Evolutionary conservation across 1,140 invertebrate genomes (phyloP).

Genomic region (Micrasema minimum): DNA sequence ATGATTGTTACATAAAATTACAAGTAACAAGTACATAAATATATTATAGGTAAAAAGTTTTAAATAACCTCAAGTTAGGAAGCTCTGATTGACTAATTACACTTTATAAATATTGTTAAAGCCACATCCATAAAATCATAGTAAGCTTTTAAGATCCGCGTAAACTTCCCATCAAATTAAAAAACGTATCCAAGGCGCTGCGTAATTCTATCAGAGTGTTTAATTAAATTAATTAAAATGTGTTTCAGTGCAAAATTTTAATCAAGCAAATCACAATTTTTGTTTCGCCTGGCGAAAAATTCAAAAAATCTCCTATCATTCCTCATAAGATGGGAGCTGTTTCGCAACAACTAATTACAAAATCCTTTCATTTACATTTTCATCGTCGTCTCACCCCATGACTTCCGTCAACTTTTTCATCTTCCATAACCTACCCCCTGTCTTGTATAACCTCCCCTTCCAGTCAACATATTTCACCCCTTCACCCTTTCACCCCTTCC

Average conservation of each 20-base stretch:
- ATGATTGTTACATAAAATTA: no score
- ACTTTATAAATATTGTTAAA: no score
- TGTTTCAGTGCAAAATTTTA: slow-evolving; percentile 13
- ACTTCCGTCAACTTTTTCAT: slow-evolving; percentile 32
- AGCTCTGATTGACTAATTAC: no score
- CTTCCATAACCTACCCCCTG: slow-evolving; percentile 15
- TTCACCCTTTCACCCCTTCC: not conserved
- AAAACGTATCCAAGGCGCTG: no score
- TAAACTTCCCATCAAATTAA: no score
- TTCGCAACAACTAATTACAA: slow-evolving; percentile 52
- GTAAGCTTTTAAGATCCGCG: no score
- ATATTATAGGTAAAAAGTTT: no score
- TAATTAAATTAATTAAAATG: slow-evolving; percentile 27
- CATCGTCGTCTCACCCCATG: slow-evolving; percentile 31
- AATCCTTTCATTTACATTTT: slow-evolving; percentile 52
- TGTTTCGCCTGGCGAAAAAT: slow-evolving; percentile 20
- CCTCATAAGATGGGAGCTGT: slow-evolving; percentile 34
- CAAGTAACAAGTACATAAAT: no score
- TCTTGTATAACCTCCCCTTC: not conserved
- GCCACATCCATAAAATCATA: no score
- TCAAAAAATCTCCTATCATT: slow-evolving; percentile 23
- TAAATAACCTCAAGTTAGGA: no score
- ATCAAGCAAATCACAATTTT: slow-evolving; percentile 25
- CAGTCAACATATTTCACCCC: slow-evolving; percentile 12
- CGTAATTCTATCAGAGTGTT: no score